Base-by-base conservation (phyloP, 2,888 invertebrate species). In the Sturmia bella region DNA sequence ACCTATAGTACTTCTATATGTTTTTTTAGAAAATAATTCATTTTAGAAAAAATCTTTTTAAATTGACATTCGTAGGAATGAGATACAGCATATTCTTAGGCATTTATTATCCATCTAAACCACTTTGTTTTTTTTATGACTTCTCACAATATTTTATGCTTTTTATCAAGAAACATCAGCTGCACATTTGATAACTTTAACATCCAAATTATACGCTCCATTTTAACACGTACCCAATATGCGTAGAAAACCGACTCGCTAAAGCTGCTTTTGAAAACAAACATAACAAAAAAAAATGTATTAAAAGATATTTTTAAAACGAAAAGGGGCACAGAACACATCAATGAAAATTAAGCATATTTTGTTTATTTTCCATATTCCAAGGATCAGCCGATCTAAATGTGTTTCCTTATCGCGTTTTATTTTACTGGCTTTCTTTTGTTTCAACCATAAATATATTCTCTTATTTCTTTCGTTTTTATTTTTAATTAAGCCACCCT, bases 381-480 rank as follows among this genome's bases (percentile, higher is more conserved):
- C n/a, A 61, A 41, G 13, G 17, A 12, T 41, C 13, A 12, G 19
- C n/a, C 4, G 32, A 66, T 80, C 70, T 80, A 80, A 80, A 69
- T 80, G 50, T 75, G 57, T 70, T 80, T 69, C 50, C 37, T 69
- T 24, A 61, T 64, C 64, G 61, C 21, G 52, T 59, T 52, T 57
- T 57, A 37, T 64, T 27, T 9, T 54, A 15, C 39, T 37, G 32
- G 7, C 7, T 13, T 21, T 56, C 19, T 24, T 48, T 43, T 37
- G 3, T 1, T 57, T 56, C 13, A 74, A 74, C 54, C 45, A 48
- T 43, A 56, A 45, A 57, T 45, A 37, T 39, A n/a, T 59, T 15
- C 3, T 32, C 27, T 59, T 39, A n/a, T 19, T 15, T 21, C 3
- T 17, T 9, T 50, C 6, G 1, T 12, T 41, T 17, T 43, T 6